These are phyloP conservation scores for Halocynthia roretzi DNA, from an alignment of 23 tunicate genomes.

Conservation along the genomic window DNA sequence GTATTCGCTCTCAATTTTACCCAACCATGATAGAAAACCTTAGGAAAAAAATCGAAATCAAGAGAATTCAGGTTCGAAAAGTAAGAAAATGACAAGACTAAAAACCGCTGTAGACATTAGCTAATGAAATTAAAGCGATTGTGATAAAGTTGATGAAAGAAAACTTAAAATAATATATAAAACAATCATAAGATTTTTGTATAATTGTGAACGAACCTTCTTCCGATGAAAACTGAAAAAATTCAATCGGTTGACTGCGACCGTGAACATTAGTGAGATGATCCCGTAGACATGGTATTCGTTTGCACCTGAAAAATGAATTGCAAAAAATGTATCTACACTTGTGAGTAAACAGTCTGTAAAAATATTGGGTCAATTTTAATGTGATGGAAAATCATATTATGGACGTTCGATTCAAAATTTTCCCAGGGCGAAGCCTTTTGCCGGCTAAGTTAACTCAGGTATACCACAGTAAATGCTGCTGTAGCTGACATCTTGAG, in stretches of 20 bases:
- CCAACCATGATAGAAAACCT: conserved; percentile 64
- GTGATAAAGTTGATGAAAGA: too few relatives aligned
- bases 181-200: neutral
- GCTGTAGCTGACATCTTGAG: too few relatives aligned
- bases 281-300: conserved; percentile 63
- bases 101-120: conserved; percentile 5
- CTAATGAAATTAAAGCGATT: too few relatives aligned
- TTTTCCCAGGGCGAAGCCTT: too few relatives aligned
- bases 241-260: conserved; percentile 28
- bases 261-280: conserved; percentile 74
- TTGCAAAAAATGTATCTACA: neutral
- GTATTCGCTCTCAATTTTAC: conserved; percentile 41
- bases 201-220: conserved; percentile 16
- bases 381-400: too few relatives aligned
- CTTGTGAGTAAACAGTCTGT: neutral
- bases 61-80: neutral
- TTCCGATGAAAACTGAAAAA: conserved; percentile 37
- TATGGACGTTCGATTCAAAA: too few relatives aligned
- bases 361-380: too few relatives aligned
- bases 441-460: too few relatives aligned
- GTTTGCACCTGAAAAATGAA: conserved; percentile 45
- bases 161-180: too few relatives aligned
- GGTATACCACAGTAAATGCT: too few relatives aligned
- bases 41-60: neutral
- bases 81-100: neutral